These are phyloP conservation scores for Priocnemis perturbator DNA, from an alignment of 2,888 invertebrate genomes.

Conservation along the genomic window DNA sequence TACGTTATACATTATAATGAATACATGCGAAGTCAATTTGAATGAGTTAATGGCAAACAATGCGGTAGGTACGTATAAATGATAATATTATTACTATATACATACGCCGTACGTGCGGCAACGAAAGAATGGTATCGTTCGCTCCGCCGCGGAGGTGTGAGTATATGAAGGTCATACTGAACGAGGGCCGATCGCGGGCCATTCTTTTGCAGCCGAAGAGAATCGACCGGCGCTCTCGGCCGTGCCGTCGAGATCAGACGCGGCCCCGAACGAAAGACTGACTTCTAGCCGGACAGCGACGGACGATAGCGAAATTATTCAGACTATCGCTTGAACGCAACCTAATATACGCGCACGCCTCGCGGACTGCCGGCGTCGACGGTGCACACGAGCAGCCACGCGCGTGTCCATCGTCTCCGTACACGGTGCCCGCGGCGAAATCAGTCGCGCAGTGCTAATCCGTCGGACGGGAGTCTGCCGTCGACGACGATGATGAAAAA, in stretches of 20 bases:
- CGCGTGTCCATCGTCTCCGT: not conserved
- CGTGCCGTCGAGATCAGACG: slow-evolving; percentile 41
- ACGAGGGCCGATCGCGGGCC: not conserved
- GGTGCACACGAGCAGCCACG: slow-evolving; percentile 27
- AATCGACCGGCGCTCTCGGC: no score
- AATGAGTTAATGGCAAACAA: no score
- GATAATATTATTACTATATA: not conserved
- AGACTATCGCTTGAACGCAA: slow-evolving; percentile 35
- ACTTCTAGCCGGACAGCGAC: slow-evolving; percentile 25
- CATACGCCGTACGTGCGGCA: not conserved
- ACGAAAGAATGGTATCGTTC: not conserved
- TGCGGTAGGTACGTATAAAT: no score
- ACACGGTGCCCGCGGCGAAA: slow-evolving; percentile 26
- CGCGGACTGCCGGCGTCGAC: no score
- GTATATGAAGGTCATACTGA: no score
- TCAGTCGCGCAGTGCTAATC: slow-evolving; percentile 35
- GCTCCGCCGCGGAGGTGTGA: no score
- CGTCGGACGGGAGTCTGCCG: no score
- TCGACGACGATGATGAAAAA: slow-evolving; percentile 19
- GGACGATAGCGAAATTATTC: slow-evolving; percentile 37
- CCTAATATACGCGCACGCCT: slow-evolving; percentile 16
- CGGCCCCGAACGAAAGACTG: slow-evolving; percentile 26
- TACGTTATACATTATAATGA: no score
- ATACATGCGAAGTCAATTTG: no score
- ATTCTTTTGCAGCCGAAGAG: not conserved